Conservation (phyloP, 1,140 invertebrate species). For the Drosophila guanche region DNA sequence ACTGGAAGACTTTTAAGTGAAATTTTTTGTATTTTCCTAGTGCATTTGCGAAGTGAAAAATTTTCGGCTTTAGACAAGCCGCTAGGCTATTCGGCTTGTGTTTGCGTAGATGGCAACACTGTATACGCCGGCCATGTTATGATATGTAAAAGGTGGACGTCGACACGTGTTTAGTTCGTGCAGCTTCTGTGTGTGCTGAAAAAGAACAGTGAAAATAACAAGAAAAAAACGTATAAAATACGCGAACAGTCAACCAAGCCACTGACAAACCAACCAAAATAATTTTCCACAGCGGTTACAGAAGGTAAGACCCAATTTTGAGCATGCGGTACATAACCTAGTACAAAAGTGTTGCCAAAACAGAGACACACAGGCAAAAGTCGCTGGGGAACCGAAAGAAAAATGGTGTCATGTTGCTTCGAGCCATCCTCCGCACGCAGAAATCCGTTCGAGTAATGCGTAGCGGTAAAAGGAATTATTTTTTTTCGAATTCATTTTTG, state of each 20-base stretch:
- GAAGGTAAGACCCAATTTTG: slow-evolving; percentile 63
- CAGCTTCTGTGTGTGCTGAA: slow-evolving; percentile 36
- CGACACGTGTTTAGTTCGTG: slow-evolving; percentile 83
- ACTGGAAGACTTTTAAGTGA: not conserved
- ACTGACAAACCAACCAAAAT: slow-evolving; percentile 38
- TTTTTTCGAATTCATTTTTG: slow-evolving; percentile 36
- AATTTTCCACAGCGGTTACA: slow-evolving; percentile 50
- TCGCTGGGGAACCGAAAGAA: slow-evolving; percentile 33
- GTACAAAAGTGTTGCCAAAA: slow-evolving; percentile 67
- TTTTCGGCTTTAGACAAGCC: slow-evolving; percentile 6
- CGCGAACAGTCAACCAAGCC: slow-evolving; percentile 12
- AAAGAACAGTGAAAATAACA: slow-evolving; percentile 45
- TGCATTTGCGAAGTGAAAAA: slow-evolving; percentile 3
- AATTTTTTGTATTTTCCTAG: not conserved
- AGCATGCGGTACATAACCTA: slow-evolving; percentile 80
- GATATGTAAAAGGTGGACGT: slow-evolving; percentile 81
- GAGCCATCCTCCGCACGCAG: slow-evolving; percentile 8
- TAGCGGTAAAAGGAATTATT: not conserved
- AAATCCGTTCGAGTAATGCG: slow-evolving; percentile 6
- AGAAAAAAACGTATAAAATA: slow-evolving; percentile 35
- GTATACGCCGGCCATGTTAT: slow-evolving; percentile 82
- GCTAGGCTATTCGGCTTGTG: slow-evolving; percentile 17
- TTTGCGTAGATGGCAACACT: slow-evolving; percentile 63
- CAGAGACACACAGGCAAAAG: slow-evolving; percentile 17
- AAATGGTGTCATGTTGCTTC: slow-evolving; percentile 69